Evolutionary conservation across 2,888 invertebrate genomes (phyloP).

Genomic region (Troides helena): DNA sequence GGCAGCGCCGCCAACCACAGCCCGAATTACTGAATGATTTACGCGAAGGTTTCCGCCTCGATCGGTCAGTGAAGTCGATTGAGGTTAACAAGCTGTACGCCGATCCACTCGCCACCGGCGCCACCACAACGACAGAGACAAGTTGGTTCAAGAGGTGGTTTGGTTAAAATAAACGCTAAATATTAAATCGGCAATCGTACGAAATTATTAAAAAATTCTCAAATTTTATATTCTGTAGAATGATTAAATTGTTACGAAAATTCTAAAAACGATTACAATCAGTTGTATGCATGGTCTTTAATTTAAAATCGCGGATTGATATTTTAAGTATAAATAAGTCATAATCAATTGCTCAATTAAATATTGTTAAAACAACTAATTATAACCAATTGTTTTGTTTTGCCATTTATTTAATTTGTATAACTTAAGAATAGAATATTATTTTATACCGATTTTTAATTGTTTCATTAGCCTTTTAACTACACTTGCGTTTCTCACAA

Average conservation of each 20-base stretch:
- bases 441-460: background rate
- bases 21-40: conserved; percentile 57
- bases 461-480: conserved; percentile 41
- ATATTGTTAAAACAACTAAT: no score
- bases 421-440: background rate
- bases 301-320: no score
- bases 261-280: no score
- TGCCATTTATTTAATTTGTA: no score
- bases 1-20: conserved; percentile 50
- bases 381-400: no score
- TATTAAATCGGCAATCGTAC: background rate
- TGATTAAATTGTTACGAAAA: no score
- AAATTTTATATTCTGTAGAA: no score
- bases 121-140: conserved; percentile 42
- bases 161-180: conserved; percentile 32
- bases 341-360: no score
- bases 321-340: no score
- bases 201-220: no score
- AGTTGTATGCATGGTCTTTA: no score
- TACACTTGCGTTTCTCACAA: conserved; percentile 37
- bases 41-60: conserved; percentile 49
- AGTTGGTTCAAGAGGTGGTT: conserved; percentile 47
- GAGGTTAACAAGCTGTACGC: conserved; percentile 44
- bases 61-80: conserved; percentile 32
- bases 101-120: conserved; percentile 41